Base-by-base conservation (phyloP, 2,113 vertebrate species). In the Epinephelus lanceolatus region DNA sequence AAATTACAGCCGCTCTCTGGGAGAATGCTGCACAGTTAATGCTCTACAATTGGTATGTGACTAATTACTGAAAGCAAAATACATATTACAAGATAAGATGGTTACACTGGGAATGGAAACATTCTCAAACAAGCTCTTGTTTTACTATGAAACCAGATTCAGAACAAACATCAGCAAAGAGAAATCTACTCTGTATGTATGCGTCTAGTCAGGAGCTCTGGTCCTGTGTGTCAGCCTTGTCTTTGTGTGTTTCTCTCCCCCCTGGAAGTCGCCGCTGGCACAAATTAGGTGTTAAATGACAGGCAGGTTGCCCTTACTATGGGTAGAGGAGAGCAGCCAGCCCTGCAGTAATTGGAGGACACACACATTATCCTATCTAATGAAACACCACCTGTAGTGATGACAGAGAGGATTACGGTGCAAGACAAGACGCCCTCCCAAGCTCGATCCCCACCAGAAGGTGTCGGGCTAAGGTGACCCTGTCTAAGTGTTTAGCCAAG, bases 1-100 rank as follows among this genome's bases (percentile, higher is more conserved):
- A 90, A 86, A 92, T 86, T 84, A 86, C 53, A 81, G 55, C 70
- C 65, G 63, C 37, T 85, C 60, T 55, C 67, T 81, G 82, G 67
- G 77, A 87, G 78, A 88, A 79, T 68, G 71, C 15, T 45, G 12
- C 23, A 30, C 7, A 68, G 47, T 55, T 71, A 79, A 82, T 70
- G 27, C 73, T 73, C 78, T 67, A 18, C 30, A 74, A 40, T 17
- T 76, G 60, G 33, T 49, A 59, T 4, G 19, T 25, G 14, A 80
- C 33, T 77, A 81, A 88, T 88, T 89, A 80, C 63, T 59, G 33
- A 14, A 30, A 63, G 27, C 37, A 86, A 84, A 88, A 85, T 76
- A 67, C 59, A 80, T 21, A 76, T 84, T 79, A 86, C 51, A 80
- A 71, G 42, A 80, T 33, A 37, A 71, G 15, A 62, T 25, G 37